Evolutionary conservation across 2,888 invertebrate genomes (phyloP).

Genomic region (Lamellibrachia satsuma): DNA sequence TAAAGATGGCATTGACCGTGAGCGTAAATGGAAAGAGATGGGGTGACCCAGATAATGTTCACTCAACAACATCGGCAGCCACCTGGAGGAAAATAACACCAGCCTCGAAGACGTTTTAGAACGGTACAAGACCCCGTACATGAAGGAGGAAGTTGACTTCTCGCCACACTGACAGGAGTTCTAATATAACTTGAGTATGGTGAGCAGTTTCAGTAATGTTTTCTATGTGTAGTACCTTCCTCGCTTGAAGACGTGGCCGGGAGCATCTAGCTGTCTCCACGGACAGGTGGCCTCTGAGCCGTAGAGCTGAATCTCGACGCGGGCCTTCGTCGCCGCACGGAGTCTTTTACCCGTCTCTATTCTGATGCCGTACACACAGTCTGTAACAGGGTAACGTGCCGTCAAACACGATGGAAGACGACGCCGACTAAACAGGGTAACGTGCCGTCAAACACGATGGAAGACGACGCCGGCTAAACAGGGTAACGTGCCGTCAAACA

Average conservation of each 20-base stretch:
- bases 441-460: not conserved
- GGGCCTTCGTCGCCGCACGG: not conserved
- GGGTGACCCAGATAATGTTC: too few relatives aligned
- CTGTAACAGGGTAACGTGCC: not conserved
- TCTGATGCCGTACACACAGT: constrained; percentile 1
- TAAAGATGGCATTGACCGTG: too few relatives aligned
- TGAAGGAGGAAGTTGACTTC: too few relatives aligned
- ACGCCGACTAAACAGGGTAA: not conserved
- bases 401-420: not conserved
- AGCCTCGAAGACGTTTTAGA: too few relatives aligned
- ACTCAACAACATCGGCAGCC: too few relatives aligned
- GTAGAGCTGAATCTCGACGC: not conserved
- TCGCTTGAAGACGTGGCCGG: not conserved
- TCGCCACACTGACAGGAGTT: too few relatives aligned
- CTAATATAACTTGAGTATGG: too few relatives aligned
- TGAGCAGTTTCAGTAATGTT: too few relatives aligned
- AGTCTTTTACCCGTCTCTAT: not conserved
- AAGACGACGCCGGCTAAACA: not conserved
- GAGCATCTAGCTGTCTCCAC: not conserved
- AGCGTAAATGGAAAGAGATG: too few relatives aligned
- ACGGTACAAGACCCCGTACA: too few relatives aligned
- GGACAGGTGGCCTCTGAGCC: not conserved
- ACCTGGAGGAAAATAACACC: too few relatives aligned
- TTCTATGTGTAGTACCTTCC: not conserved
- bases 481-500: not conserved